A percentile compares a stretch with the other conserved stretches of the same genome.
Conservation (phyloP, 2,888 invertebrate genomes). For the Deilephila porcellus region DNA sequence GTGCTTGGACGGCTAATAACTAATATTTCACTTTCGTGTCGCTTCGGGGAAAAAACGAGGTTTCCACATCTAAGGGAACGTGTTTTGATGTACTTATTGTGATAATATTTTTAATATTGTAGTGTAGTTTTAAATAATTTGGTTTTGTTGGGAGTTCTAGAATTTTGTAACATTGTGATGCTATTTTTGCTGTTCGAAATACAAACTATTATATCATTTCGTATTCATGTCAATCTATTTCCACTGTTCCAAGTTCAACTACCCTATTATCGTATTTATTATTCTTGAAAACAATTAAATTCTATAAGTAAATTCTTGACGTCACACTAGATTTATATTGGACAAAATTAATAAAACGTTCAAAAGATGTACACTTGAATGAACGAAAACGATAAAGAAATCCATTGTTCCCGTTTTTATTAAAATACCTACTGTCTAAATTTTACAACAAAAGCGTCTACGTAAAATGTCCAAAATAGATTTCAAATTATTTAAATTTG, state of each 20-base stretch:
- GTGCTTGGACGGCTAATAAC: conserved; percentile 55
- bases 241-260: background rate
- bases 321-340: too few relatives aligned
- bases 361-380: too few relatives aligned
- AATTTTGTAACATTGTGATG: too few relatives aligned
- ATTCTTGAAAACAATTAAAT: too few relatives aligned
- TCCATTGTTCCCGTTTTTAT: too few relatives aligned
- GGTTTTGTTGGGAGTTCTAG: too few relatives aligned
- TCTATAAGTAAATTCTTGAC: too few relatives aligned
- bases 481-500: background rate
- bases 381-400: too few relatives aligned
- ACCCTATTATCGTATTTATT: too few relatives aligned
- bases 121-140: background rate
- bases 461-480: background rate
- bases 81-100: conserved; percentile 48
- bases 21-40: conserved; percentile 64
- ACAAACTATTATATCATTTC: background rate
- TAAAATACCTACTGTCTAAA: background rate
- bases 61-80: conserved; percentile 60
- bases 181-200: too few relatives aligned
- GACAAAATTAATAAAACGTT: too few relatives aligned
- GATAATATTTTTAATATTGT: conserved; percentile 23
- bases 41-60: conserved; percentile 51
- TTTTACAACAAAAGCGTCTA: background rate
- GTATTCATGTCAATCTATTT: background rate